Evolutionary conservation across 2,888 invertebrate species (phyloP).

Genomic region (Tetanocera ferruginea): DNA sequence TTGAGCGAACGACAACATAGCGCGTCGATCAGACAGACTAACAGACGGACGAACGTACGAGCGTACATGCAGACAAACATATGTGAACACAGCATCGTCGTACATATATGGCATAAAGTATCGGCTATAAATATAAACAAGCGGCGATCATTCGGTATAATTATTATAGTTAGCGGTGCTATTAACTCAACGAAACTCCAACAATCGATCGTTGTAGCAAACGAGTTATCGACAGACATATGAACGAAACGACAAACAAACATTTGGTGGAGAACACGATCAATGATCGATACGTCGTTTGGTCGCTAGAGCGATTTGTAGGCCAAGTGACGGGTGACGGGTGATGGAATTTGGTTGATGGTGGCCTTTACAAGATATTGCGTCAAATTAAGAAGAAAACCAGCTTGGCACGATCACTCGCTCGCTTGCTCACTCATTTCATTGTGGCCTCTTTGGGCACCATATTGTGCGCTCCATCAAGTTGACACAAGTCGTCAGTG

Average conservation of each 20-base stretch:
- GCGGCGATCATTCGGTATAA: slow-evolving; percentile 35
- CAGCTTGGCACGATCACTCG: slow-evolving; percentile 6
- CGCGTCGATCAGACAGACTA: background rate
- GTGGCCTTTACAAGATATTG: slow-evolving; percentile 6
- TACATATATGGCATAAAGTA: background rate
- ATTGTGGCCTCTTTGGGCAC: background rate
- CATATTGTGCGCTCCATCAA: too few relatives aligned
- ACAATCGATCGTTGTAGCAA: background rate
- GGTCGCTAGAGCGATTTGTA: background rate
- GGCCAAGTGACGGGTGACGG: background rate
- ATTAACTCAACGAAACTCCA: slow-evolving; percentile 24
- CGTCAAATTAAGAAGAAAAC: slow-evolving; percentile 14
- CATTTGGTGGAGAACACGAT: background rate
- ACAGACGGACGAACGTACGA: background rate
- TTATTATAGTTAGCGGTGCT: slow-evolving; percentile 40
- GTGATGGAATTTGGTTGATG: background rate
- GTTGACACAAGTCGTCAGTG: too few relatives aligned
- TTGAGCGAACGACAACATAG: slow-evolving; percentile 2
- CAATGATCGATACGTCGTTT: background rate
- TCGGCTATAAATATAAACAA: slow-evolving; percentile 37
- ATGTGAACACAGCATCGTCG: background rate
- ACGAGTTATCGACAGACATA: background rate
- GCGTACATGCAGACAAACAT: background rate
- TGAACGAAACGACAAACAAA: background rate
- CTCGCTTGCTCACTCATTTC: background rate